Evolutionary conservation across 1,140 invertebrate genomes (phyloP).

Genomic region (Goniozus legneri): DNA sequence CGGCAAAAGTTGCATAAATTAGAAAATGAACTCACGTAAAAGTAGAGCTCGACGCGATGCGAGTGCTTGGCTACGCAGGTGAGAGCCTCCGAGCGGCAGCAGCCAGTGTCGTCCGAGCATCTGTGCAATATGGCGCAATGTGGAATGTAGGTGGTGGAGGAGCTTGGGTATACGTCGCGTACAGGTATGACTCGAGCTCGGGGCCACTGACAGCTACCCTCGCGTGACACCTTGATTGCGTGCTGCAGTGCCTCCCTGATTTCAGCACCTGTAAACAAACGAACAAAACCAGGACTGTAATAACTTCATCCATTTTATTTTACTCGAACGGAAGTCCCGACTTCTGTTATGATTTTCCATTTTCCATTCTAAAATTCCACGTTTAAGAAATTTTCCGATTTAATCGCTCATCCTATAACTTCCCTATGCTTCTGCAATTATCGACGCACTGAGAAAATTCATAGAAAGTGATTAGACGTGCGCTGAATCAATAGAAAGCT

Average conservation of each 20-base stretch:
- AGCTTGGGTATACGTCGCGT: slow-evolving; percentile 62
- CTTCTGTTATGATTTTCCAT: no score
- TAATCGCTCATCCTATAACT: no score
- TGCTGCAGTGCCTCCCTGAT: slow-evolving; percentile 58
- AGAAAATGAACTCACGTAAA: slow-evolving; percentile 64
- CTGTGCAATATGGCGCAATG: slow-evolving; percentile 71
- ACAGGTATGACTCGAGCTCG: slow-evolving; percentile 61
- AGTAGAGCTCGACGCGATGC: slow-evolving; percentile 64
- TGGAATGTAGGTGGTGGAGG: slow-evolving; percentile 68
- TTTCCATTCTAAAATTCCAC: no score
- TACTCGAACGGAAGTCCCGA: no score
- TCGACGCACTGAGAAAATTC: no score
- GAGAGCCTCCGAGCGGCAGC: slow-evolving; percentile 61
- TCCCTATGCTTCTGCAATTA: no score
- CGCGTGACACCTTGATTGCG: slow-evolving; percentile 55
- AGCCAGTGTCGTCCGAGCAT: slow-evolving; percentile 76
- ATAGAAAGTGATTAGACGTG: no score
- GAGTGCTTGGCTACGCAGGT: slow-evolving; percentile 66
- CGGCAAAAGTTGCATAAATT: no score
- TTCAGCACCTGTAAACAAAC: slow-evolving; percentile 40
- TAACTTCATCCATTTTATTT: no score
- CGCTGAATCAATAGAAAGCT: no score
- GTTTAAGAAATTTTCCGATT: no score
- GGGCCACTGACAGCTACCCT: slow-evolving; percentile 63
- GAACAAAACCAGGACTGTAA: no score